phyloP scores from a whole-genome alignment of 2,113 vertebrate species.

The Oryzias celebensis region DNA sequence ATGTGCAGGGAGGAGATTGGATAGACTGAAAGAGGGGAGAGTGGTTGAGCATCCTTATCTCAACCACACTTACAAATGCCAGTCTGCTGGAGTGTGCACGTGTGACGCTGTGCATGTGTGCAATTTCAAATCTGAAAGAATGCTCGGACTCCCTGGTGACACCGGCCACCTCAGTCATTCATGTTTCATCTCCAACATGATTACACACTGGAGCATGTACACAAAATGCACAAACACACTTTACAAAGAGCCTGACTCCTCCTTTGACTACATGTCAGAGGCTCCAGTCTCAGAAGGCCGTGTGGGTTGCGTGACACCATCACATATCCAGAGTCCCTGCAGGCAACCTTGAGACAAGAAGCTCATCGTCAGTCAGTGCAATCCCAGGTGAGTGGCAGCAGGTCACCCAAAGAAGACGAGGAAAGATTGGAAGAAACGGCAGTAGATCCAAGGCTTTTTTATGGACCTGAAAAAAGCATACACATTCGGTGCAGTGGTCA shows the following conservation, averaged over 20 bases:
- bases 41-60: constrained; percentile 41
- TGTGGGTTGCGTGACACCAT: constrained; percentile 57
- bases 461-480: constrained; percentile 49
- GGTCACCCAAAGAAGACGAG: constrained; percentile 40
- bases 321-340: constrained; percentile 52
- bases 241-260: constrained; percentile 40
- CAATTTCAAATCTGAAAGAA: constrained; percentile 55
- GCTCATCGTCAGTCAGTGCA: constrained; percentile 52
- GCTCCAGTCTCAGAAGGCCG: constrained; percentile 50
- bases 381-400: constrained; percentile 59
- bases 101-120: constrained; percentile 28
- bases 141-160: constrained; percentile 52
- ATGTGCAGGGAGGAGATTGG: constrained; percentile 47
- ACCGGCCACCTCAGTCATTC: constrained; percentile 55
- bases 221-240: constrained; percentile 23
- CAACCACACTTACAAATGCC: constrained; percentile 32
- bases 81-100: constrained; percentile 23
- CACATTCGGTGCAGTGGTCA: constrained; percentile 49
- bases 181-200: constrained; percentile 61
- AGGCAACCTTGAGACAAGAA: constrained; percentile 57
- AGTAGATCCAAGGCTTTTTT: constrained; percentile 49
- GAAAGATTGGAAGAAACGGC: constrained; percentile 22
- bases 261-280: constrained; percentile 55
- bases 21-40: constrained; percentile 29
- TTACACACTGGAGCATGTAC: constrained; percentile 40